Percentiles rank a stretch among this genome's conserved stretches.
phyloP scores from a whole-genome alignment of 2,888 invertebrate species.

The Furcula furcula region DNA sequence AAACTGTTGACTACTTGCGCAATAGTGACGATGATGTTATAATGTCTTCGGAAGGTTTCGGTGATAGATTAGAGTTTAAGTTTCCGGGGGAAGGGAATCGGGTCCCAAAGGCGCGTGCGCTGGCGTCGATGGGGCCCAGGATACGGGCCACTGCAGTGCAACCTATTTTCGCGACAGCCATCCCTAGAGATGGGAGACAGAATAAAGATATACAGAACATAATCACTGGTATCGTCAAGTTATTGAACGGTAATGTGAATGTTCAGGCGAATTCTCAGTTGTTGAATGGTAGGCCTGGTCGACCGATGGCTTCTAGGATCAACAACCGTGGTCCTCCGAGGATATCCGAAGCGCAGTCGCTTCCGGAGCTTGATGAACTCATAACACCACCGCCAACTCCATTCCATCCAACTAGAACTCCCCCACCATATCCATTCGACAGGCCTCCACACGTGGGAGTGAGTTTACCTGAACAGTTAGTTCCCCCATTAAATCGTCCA shows the following conservation, averaged over 20 bases:
- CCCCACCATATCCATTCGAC: constrained; percentile 90
- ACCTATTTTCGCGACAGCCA: constrained; percentile 78
- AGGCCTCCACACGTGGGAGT: constrained; percentile 85
- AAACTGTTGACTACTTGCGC: constrained; percentile 58
- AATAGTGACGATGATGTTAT: constrained; percentile 61
- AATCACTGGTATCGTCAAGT: constrained; percentile 93
- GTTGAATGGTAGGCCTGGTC: constrained; percentile 79
- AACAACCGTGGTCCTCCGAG: constrained; percentile 95
- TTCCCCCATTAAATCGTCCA: constrained; percentile 83
- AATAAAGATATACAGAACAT: constrained; percentile 92
- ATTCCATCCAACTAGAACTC: constrained; percentile 73
- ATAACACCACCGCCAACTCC: constrained; percentile 69
- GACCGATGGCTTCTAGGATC: constrained; percentile 89
- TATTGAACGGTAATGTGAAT: constrained; percentile 94
- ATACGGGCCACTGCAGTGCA: constrained; percentile 78
- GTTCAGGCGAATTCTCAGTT: constrained; percentile 89
- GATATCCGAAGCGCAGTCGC: constrained; percentile 88
- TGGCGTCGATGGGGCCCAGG: constrained; percentile 86
- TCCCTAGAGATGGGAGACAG: constrained; percentile 69
- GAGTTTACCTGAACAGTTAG: constrained; percentile 88
- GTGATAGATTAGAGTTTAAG: constrained; percentile 69
- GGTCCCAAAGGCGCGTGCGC: constrained; percentile 87
- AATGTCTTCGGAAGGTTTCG: constrained; percentile 62
- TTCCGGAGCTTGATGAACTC: constrained; percentile 85
- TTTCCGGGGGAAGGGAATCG: constrained; percentile 89